Base-by-base conservation (phyloP, 2,797 vertebrate genomes). In the Spinus olivaceus region DNA sequence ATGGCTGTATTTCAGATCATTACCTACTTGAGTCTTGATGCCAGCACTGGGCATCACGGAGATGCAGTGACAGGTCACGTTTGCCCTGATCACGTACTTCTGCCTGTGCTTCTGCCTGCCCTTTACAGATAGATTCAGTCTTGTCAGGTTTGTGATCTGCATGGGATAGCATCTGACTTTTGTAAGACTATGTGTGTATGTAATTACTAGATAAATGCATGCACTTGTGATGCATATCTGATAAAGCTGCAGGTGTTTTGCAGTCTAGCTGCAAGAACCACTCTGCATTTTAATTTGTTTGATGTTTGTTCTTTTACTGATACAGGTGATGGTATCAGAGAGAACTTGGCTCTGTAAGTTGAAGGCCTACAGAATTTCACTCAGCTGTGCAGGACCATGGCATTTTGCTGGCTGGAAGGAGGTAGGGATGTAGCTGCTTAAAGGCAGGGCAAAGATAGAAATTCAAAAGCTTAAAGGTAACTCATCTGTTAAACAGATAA, bases 11-110 rank as follows among this genome's bases (percentile, higher is more conserved):
- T 80, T 47, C 69, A 50, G 14, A 25, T 53, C 22, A 4, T 24
- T 22, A 11, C 53, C 51, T 47, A 0, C 47, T 27, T 47, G 81
- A 83, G 72, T 33, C 35, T 19, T 30, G 23, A 5, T 39, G 47
- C 28, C 33, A 25, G 66, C 21, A 4, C 0, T 18, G 71, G 63
- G 22, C 9, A 4, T 39, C 37, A 33, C 0, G 0, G 84, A 54
- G 35, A 30, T n/a, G 65, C 56, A 50, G 81, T 0, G 2, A 30
- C 9, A 35, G 44, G 9, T 72, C 18, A 10, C 0, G 0, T 49
- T 50, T 57, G 71, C 54, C 66, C 39, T 44, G 51, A 7, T 60
- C 3, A 0, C 0, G 1, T 56, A 13, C 35, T 47, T 57, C 42
- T 72, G 69, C 66, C 83, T 39, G 21, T 32, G 27, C 16, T 83